phyloP scores from a whole-genome alignment of 2,113 vertebrate species.

The Bos javanicus region DNA sequence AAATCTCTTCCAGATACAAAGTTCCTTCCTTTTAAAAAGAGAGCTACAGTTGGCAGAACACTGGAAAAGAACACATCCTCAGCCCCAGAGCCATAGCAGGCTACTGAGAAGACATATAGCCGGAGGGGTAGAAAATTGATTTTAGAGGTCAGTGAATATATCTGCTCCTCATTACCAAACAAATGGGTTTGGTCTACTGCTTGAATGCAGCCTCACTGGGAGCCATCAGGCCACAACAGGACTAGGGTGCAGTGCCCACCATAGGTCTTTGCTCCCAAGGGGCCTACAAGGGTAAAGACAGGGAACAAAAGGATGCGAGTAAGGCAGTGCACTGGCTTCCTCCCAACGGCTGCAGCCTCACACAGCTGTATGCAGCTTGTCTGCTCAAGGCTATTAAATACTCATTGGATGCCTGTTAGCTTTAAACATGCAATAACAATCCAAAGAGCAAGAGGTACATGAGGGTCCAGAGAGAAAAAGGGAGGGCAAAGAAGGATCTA shows the following conservation, averaged over 20 bases:
- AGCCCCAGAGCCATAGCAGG: not conserved
- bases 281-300: not conserved
- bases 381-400: constrained; percentile 59
- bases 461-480: not conserved
- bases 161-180: not conserved
- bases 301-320: constrained; percentile 15
- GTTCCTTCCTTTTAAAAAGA: not conserved
- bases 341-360: constrained; percentile 38
- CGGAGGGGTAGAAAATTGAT: not conserved
- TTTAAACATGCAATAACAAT: constrained; percentile 55
- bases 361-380: constrained; percentile 40
- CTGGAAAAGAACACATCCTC: not conserved
- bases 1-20: not conserved
- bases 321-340: not conserved
- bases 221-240: not conserved
- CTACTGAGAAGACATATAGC: not conserved
- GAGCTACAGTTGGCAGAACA: not conserved
- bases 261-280: not conserved
- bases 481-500: not conserved
- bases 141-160: not conserved
- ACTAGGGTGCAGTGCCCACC: not conserved
- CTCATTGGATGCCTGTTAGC: constrained; percentile 45
- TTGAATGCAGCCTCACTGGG: not conserved
- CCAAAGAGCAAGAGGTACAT: not conserved
- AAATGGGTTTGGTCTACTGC: not conserved